Percentiles rank a stretch among this genome's conserved stretches.
phyloP scores from a whole-genome alignment of 2,888 invertebrate species.

The Spilosoma lubricipeda region DNA sequence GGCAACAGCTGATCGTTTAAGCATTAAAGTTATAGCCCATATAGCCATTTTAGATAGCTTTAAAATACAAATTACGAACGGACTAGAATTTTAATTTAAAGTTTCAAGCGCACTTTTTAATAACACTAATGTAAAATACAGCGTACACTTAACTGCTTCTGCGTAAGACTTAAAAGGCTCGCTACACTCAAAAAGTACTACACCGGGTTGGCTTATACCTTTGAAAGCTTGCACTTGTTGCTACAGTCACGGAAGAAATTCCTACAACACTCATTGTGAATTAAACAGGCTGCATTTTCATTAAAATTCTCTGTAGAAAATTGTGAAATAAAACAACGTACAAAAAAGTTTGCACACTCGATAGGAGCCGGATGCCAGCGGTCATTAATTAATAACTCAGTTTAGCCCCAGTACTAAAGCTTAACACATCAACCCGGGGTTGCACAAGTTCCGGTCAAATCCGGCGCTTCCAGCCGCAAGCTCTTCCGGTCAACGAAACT shows the following conservation, averaged over 20 bases:
- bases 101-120: constrained; percentile 10
- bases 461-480: constrained; percentile 76
- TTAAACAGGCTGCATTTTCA: constrained; percentile 34
- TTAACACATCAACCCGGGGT: constrained; percentile 78
- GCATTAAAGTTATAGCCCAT: constrained; percentile 36
- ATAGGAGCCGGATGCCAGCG: constrained; percentile 70
- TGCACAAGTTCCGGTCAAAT: constrained; percentile 81
- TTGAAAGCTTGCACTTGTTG: constrained; percentile 41
- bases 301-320: constrained; percentile 41
- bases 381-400: constrained; percentile 83
- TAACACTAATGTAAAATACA: constrained; percentile 23
- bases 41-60: constrained; percentile 20
- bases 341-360: constrained; percentile 57
- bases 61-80: constrained; percentile 16
- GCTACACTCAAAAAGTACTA: constrained; percentile 20
- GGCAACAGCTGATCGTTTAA: constrained; percentile 63
- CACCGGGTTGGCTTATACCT: constrained; percentile 20
- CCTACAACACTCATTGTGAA: constrained; percentile 29
- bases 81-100: constrained; percentile 22
- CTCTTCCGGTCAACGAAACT: constrained; percentile 81
- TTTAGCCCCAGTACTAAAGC: constrained; percentile 76
- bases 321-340: constrained; percentile 50
- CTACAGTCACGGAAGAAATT: constrained; percentile 28
- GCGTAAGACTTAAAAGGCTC: constrained; percentile 20
- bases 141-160: constrained; percentile 17